Conservation (phyloP, 2,113 vertebrate genomes). For the Vicugna pacos region DNA sequence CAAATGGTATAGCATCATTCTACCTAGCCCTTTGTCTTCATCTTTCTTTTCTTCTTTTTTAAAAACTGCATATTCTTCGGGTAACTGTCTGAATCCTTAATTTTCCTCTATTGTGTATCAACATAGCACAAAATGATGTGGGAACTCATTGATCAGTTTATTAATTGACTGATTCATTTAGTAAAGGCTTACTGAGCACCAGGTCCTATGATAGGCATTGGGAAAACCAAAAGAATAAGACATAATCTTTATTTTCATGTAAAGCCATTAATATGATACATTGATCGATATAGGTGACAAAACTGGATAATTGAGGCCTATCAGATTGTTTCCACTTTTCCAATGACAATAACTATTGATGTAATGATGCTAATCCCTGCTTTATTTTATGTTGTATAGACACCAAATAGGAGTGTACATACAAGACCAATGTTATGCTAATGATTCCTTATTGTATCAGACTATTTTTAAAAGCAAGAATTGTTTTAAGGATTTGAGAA, state of each 20-base stretch:
- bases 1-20: slow-evolving; percentile 7
- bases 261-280: neutral
- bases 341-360: neutral
- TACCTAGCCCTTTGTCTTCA: slow-evolving; percentile 37
- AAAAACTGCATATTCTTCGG: neutral
- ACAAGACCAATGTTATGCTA: slow-evolving; percentile 37
- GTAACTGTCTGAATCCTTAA: slow-evolving; percentile 11
- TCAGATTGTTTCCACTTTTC: neutral
- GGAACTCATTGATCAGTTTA: slow-evolving; percentile 26
- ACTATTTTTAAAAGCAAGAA: slow-evolving; percentile 44
- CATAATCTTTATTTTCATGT: slow-evolving; percentile 21
- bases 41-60: neutral
- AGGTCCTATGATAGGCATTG: neutral
- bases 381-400: neutral
- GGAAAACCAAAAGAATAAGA: slow-evolving; percentile 64
- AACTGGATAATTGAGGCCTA: neutral
- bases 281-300: neutral
- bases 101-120: slow-evolving; percentile 38
- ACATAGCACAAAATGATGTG: slow-evolving; percentile 4
- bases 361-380: neutral
- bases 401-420: neutral
- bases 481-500: slow-evolving; percentile 50
- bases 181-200: slow-evolving; percentile 28
- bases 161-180: slow-evolving; percentile 42
- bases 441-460: slow-evolving; percentile 43